Conservation (phyloP, 2,888 invertebrate species). For the Clostera curtula region DNA sequence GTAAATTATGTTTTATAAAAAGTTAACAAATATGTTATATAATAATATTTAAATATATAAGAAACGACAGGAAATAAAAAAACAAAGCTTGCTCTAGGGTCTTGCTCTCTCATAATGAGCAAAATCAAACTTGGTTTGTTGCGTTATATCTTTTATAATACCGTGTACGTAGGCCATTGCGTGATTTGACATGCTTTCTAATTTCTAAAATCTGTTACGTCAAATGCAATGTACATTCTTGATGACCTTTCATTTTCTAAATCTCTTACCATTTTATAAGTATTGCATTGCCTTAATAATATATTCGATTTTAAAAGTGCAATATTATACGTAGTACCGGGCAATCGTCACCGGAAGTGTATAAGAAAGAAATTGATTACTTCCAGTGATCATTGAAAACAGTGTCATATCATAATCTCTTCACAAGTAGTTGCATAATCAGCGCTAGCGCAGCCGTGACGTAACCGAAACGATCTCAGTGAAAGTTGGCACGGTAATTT, state of each 20-base stretch:
- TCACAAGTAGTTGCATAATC: constrained; percentile 47
- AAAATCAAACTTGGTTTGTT: constrained; percentile 9
- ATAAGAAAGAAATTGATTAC: constrained; percentile 49
- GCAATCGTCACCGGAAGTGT: constrained; percentile 41
- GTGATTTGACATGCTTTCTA: constrained; percentile 12
- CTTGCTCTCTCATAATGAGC: too few species aligned
- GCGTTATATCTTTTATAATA: constrained; percentile 9
- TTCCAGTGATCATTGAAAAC: constrained; percentile 61
- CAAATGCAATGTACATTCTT: neutral
- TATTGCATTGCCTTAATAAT: constrained; percentile 9
- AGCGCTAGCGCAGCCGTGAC: constrained; percentile 47
- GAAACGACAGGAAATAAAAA: too few species aligned
- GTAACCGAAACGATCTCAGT: constrained; percentile 68
- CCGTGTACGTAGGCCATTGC: constrained; percentile 5
- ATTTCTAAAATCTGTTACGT: constrained; percentile 13
- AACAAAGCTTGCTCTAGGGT: too few species aligned
- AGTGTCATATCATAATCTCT: constrained; percentile 68
- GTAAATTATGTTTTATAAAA: too few species aligned
- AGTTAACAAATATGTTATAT: too few species aligned
- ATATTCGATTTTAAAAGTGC: constrained; percentile 13
- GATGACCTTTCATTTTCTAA: constrained; percentile 6
- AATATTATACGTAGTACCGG: too few species aligned
- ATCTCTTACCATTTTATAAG: constrained; percentile 1
- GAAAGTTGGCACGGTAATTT: constrained; percentile 69
- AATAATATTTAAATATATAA: too few species aligned